Conservation (phyloP, 1,140 invertebrate genomes). For the Euglossa dilemma region DNA sequence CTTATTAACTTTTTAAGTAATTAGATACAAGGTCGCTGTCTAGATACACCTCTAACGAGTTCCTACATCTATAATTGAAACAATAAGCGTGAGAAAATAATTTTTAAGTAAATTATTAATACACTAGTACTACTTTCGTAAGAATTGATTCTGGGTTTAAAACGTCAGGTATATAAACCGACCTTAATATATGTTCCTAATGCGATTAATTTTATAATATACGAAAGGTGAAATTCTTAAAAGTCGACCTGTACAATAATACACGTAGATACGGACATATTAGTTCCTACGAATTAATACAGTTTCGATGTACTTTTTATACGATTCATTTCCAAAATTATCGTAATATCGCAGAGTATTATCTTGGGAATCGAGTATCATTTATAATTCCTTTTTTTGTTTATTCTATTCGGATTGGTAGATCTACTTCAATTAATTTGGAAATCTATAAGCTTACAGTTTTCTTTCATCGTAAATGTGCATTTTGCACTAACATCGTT, state of each 20-base stretch:
- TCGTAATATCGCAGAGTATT: constrained; percentile 30
- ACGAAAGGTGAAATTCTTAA: constrained; percentile 7
- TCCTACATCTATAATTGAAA: constrained; percentile 9
- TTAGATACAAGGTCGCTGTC: constrained; percentile 46
- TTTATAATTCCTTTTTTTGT: constrained; percentile 18
- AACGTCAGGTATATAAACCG: constrained; percentile 11
- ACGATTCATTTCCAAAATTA: constrained; percentile 31
- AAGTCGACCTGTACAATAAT: constrained; percentile 21
- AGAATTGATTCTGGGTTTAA: neutral
- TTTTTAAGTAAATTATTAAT: neutral
- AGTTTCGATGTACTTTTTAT: constrained; percentile 34
- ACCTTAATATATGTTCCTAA: neutral
- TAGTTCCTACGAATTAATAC: constrained; percentile 32
- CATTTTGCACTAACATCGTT: neutral
- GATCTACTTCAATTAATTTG: constrained; percentile 32
- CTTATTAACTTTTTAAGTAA: constrained; percentile 32
- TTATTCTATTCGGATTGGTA: constrained; percentile 13
- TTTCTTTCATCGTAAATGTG: constrained; percentile 19
- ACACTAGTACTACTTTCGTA: neutral
- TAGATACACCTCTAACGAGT: constrained; percentile 16
- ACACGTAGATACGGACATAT: constrained; percentile 22
- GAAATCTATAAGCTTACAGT: constrained; percentile 24
- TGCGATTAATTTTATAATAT: constrained; percentile 26
- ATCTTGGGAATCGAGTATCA: constrained; percentile 15
- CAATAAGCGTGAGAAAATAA: no score